These are phyloP conservation scores for Pristionchus japonicus DNA, from an alignment of 2,888 invertebrate genomes.

Conservation along the genomic window DNA sequence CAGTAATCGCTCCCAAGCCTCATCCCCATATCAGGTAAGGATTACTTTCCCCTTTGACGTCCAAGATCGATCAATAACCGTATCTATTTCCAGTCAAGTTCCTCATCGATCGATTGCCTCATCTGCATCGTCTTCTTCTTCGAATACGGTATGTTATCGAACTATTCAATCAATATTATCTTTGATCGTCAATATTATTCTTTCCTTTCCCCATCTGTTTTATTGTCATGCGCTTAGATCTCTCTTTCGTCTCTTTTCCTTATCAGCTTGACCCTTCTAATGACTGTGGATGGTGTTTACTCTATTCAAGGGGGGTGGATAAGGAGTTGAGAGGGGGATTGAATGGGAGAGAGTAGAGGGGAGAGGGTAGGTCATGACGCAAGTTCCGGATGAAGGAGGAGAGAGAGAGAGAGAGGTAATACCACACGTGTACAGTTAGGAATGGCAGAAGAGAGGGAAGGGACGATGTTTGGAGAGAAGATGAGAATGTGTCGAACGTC, in stretches of 20 bases:
- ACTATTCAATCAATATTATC: not conserved
- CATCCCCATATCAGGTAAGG: conserved; percentile 27
- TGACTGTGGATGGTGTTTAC: conserved; percentile 18
- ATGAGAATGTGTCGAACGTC: not conserved
- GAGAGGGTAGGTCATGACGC: not conserved
- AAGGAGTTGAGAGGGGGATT: not conserved
- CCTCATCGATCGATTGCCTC: conserved; percentile 3
- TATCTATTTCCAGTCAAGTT: not conserved
- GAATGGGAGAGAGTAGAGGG: not conserved
- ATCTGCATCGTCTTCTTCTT: conserved; percentile 34
- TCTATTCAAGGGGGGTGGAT: conserved; percentile 1
- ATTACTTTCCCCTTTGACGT: not conserved
- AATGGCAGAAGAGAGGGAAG: not conserved
- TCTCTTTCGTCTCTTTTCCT: conserved; percentile 4
- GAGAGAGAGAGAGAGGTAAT: no score
- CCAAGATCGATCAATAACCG: not conserved
- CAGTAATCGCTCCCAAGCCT: not conserved
- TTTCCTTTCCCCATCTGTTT: not conserved
- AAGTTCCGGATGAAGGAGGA: not conserved
- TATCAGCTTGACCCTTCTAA: not conserved
- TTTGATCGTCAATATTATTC: not conserved
- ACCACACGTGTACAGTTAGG: conserved; percentile 9
- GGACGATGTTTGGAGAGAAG: not conserved
- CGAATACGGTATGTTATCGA: conserved; percentile 12
- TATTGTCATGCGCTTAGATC: not conserved